A percentile compares a stretch with the other conserved stretches of the same genome.
Evolutionary conservation across 2,888 invertebrate genomes (phyloP).

Genomic region (Isoperla grammatica): DNA sequence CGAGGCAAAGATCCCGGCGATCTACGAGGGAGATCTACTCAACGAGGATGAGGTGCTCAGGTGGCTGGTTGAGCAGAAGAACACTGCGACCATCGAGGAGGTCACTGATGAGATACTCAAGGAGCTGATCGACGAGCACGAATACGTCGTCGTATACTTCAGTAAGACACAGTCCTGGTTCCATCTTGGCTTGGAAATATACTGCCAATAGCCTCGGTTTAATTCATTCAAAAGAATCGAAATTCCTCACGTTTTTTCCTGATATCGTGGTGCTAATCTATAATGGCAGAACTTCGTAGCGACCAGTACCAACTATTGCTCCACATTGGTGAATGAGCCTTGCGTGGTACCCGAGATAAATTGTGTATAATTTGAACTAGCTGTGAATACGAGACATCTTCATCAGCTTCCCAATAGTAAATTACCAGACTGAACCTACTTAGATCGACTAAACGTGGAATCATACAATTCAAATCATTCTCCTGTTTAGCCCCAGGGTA

Average conservation of each 20-base stretch:
- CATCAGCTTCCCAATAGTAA: no score
- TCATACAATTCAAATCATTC: no score
- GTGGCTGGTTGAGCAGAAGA: constrained; percentile 83
- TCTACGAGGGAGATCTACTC: constrained; percentile 87
- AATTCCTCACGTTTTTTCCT: constrained; percentile 16
- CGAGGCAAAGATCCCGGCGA: constrained; percentile 83
- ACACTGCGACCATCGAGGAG: constrained; percentile 87
- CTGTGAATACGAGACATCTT: no score
- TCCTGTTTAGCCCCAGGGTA: no score
- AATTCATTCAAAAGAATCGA: no score
- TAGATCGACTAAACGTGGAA: no score
- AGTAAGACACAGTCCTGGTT: constrained; percentile 60
- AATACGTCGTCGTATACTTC: constrained; percentile 92
- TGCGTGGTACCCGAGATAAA: no score
- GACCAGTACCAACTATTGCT: no score
- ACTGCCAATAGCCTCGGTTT: no score
- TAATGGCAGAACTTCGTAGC: background rate
- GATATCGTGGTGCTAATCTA: background rate
- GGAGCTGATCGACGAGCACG: constrained; percentile 81
- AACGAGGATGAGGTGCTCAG: constrained; percentile 88
- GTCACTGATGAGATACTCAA: constrained; percentile 86
- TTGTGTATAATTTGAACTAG: no score
- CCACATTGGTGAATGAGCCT: no score
- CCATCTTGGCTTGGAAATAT: background rate
- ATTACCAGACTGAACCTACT: no score